These are phyloP conservation scores for Abscondita cerata DNA, from an alignment of 2,888 invertebrate species.

Conservation along the genomic window DNA sequence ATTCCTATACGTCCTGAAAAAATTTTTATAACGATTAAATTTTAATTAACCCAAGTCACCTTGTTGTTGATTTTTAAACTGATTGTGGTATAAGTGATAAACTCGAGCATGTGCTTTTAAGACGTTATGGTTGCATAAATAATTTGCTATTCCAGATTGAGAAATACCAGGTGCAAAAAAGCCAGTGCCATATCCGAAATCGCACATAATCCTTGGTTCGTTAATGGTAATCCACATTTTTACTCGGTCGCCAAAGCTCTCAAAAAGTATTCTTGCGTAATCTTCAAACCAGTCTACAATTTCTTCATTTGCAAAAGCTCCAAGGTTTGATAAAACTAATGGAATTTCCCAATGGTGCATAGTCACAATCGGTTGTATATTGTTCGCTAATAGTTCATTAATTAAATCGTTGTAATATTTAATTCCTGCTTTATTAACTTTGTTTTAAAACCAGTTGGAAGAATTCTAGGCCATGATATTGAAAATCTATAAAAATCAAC, in stretches of 20 bases:
- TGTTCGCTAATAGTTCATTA: constrained; percentile 67
- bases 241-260: constrained; percentile 47
- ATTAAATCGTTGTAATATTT: constrained; percentile 80
- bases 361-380: constrained; percentile 60
- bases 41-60: constrained; percentile 36
- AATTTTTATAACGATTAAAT: not conserved
- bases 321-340: constrained; percentile 64
- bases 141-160: constrained; percentile 63
- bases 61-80: constrained; percentile 48
- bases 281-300: constrained; percentile 63
- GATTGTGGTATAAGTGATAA: constrained; percentile 50
- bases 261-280: constrained; percentile 56
- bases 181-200: constrained; percentile 48
- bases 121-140: constrained; percentile 68
- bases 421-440: too few species aligned
- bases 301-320: constrained; percentile 68
- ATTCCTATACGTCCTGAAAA: constrained; percentile 19
- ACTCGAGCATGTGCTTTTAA: constrained; percentile 54
- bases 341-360: constrained; percentile 65
- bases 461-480: constrained; percentile 77
- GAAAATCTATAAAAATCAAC: constrained; percentile 81
- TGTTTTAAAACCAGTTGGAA: constrained; percentile 73
- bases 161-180: constrained; percentile 51
- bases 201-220: constrained; percentile 56
- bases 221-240: constrained; percentile 63